Percentiles rank a stretch among this genome's conserved stretches.
Evolutionary conservation across 2,888 invertebrate genomes (phyloP).

Genomic region (Hydrotaea diabolus): DNA sequence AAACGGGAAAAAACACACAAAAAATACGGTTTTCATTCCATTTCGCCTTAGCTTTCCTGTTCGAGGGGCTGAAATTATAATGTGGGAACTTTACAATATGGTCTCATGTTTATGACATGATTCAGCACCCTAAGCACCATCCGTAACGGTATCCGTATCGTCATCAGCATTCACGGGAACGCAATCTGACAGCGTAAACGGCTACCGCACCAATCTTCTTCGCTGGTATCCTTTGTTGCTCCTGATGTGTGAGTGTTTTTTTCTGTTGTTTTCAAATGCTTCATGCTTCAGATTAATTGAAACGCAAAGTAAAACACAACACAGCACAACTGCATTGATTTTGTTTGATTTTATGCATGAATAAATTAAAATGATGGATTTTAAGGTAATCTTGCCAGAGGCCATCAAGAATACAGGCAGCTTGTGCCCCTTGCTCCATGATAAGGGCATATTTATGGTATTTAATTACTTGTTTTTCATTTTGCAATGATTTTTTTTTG

Average conservation of each 20-base stretch:
- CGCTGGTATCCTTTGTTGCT: neutral
- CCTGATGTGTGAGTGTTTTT: neutral
- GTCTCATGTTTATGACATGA: constrained; percentile 21
- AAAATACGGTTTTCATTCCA: neutral
- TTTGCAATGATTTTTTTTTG: neutral
- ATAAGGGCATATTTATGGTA: constrained; percentile 16
- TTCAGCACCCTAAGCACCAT: constrained; percentile 24
- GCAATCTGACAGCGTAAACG: neutral
- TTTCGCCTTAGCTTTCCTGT: neutral
- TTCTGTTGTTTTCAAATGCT: neutral
- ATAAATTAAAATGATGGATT: constrained; percentile 41
- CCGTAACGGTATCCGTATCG: neutral
- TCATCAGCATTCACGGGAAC: neutral
- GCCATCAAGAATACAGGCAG: constrained; percentile 19
- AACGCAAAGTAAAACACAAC: constrained; percentile 1
- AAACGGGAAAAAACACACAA: no score
- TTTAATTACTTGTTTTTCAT: constrained; percentile 7
- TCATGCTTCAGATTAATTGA: constrained; percentile 2
- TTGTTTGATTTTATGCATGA: constrained; percentile 41
- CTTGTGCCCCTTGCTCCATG: neutral
- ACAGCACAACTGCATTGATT: constrained; percentile 45
- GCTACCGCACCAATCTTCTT: neutral
- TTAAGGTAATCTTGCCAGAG: constrained; percentile 39
- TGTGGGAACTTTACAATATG: constrained; percentile 43
- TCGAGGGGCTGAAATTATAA: constrained; percentile 22